Base-by-base conservation (phyloP, 1,140 invertebrate genomes). In the Cryptotermes secundus region DNA sequence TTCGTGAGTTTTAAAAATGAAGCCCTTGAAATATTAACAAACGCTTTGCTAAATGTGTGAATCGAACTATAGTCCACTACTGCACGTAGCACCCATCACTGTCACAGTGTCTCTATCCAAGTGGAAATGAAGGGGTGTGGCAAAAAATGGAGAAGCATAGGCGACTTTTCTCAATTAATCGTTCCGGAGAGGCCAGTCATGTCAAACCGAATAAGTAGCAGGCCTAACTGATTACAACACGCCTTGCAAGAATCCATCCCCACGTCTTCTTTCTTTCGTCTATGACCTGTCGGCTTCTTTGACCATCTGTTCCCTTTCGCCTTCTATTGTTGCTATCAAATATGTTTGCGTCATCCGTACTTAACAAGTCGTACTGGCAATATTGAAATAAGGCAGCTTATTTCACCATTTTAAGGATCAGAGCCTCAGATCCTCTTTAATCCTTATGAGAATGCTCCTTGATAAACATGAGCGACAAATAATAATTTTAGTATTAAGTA, bases 81-180 rank as follows among this genome's bases (percentile, higher is more conserved):
- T 72, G 59, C 59, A 31, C n/a, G 26, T 16, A 72, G 59, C 26
- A 31, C 6, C 59, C 59, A 16, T 2, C 26, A 14, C 9, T 72
- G 59, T 72, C 59, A 72, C 59, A 72, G 59, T 14, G 59, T 72
- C 59, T 72, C 59, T 72, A 72, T 72, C 59, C 59, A 72, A 72
- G 59, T 72, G 59, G 59, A 72, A 72, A 72, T 72, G 59, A 72
- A 72, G 26, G 59, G 14, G 59, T 7, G 59, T 10, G n/a, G 59
- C 31, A 72, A 72, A 72, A 72, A 72, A 31, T 31, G n/a, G n/a
- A 72, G 59, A n/a, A 2, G 59, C 59, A 26, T 31, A 7, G n/a
- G 59, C 6, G 59, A 72, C 59, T 72, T 72, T 72, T 72, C 59
- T 72, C 59, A n/a, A 72, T 72, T 72, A 72, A 72, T 72, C 59